Evolutionary conservation across 2,888 invertebrate genomes (phyloP).

Genomic region (Esperia sulphurella): DNA sequence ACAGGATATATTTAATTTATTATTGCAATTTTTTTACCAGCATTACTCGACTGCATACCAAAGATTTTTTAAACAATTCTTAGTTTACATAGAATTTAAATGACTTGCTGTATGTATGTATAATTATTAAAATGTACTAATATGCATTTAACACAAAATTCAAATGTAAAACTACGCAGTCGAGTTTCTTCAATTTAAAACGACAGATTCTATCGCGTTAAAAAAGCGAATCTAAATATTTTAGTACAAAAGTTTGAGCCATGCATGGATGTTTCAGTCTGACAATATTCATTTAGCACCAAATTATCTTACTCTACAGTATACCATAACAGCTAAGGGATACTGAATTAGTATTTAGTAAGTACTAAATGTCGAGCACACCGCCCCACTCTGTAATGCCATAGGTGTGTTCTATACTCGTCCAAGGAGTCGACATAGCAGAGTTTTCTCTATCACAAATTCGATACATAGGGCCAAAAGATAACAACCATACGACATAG

Average conservation of each 20-base stretch:
- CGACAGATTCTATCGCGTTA: neutral
- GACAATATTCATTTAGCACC: constrained; percentile 61
- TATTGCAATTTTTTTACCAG: neutral
- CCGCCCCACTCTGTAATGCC: too few relatives aligned
- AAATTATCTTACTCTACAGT: constrained; percentile 44
- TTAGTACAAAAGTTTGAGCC: constrained; percentile 49
- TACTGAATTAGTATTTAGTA: neutral
- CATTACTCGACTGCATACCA: neutral
- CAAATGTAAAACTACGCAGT: neutral
- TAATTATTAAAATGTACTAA: too few relatives aligned
- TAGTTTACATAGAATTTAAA: too few relatives aligned
- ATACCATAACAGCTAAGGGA: neutral
- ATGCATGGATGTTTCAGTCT: constrained; percentile 55
- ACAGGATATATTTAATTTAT: neutral
- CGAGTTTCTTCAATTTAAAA: neutral
- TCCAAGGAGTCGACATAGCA: too few relatives aligned
- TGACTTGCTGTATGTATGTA: too few relatives aligned
- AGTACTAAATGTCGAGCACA: too few relatives aligned
- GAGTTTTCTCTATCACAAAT: too few relatives aligned
- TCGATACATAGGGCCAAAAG: too few relatives aligned
- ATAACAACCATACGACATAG: too few relatives aligned
- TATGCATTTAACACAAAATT: neutral
- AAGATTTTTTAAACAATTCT: too few relatives aligned
- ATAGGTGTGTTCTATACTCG: too few relatives aligned
- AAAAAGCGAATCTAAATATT: neutral